These are phyloP conservation scores for Polyommatus icarus DNA, from an alignment of 2,888 invertebrate genomes.

Conservation along the genomic window DNA sequence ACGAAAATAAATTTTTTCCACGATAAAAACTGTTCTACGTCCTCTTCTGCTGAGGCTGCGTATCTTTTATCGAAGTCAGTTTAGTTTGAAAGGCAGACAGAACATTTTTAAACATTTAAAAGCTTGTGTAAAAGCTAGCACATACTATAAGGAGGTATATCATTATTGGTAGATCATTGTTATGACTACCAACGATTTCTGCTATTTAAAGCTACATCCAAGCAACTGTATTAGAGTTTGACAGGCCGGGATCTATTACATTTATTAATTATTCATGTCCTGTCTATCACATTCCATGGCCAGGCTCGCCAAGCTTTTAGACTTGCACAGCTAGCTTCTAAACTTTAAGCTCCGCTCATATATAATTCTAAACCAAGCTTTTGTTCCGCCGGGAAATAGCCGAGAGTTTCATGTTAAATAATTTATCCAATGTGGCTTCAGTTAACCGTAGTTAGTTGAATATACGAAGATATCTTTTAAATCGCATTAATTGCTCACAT, in stretches of 20 bases:
- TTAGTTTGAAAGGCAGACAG: no score
- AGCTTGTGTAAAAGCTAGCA: not conserved
- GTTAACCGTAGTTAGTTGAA: constrained; percentile 44
- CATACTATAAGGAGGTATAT: not conserved
- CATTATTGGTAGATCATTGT: not conserved
- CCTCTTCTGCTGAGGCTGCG: no score
- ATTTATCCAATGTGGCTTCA: constrained; percentile 59
- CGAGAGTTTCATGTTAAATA: constrained; percentile 72
- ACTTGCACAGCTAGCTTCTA: constrained; percentile 77
- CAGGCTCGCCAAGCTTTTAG: constrained; percentile 72
- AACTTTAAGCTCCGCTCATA: constrained; percentile 79
- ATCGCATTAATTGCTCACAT: constrained; percentile 35
- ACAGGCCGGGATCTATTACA: constrained; percentile 29
- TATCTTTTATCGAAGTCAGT: no score
- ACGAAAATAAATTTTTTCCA: no score
- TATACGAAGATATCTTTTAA: constrained; percentile 50
- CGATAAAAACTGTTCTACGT: no score
- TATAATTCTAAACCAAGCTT: constrained; percentile 78
- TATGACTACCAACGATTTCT: not conserved
- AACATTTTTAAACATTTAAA: not conserved
- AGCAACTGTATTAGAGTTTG: constrained; percentile 12
- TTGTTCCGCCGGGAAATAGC: constrained; percentile 77
- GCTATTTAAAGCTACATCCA: constrained; percentile 1
- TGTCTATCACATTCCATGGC: constrained; percentile 48
- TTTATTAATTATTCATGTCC: constrained; percentile 40